Percentiles rank a stretch among this genome's conserved stretches.
phyloP scores from a whole-genome alignment of 2,113 vertebrate genomes.

The Setophaga kirtlandii region DNA sequence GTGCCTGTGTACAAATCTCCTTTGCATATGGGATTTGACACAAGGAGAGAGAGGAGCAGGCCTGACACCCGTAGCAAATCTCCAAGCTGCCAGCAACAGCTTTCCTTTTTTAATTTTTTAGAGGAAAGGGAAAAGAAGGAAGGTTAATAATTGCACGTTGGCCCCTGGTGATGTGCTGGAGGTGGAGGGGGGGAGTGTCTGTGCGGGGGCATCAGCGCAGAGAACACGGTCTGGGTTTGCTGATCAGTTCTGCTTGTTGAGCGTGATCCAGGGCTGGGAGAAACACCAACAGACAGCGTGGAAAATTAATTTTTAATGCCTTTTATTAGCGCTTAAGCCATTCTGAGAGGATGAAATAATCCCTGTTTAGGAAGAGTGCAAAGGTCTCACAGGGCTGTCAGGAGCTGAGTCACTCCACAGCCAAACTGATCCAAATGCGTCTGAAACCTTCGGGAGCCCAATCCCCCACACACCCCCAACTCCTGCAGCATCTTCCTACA shows the following conservation, averaged over 20 bases:
- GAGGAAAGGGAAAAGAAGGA: not conserved
- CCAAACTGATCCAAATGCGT: not conserved
- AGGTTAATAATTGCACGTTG: not conserved
- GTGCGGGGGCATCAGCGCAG: not conserved
- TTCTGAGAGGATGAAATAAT: conserved; percentile 64
- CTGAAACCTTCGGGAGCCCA: not conserved
- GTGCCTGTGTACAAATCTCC: not conserved
- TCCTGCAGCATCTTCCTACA: not conserved
- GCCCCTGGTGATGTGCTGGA: not conserved
- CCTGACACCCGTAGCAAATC: not conserved
- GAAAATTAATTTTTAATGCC: conserved; percentile 74
- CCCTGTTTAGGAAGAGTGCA: conserved; percentile 23
- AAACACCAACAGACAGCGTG: conserved; percentile 60
- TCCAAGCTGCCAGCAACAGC: not conserved
- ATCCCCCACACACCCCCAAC: not conserved
- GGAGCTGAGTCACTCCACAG: not conserved
- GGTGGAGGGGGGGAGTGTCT: not conserved
- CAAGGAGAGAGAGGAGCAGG: not conserved
- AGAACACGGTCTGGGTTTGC: conserved; percentile 29
- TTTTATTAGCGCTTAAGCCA: conserved; percentile 64
- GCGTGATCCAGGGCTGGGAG: conserved; percentile 6
- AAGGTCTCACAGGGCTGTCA: conserved; percentile 17
- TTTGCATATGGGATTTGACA: not conserved
- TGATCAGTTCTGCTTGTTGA: conserved; percentile 72
- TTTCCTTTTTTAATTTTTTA: not conserved